Percentiles rank a stretch among this genome's conserved stretches.
These are phyloP conservation scores for Heliconius hewitsoni DNA, from an alignment of 1,140 invertebrate species.

Conservation along the genomic window DNA sequence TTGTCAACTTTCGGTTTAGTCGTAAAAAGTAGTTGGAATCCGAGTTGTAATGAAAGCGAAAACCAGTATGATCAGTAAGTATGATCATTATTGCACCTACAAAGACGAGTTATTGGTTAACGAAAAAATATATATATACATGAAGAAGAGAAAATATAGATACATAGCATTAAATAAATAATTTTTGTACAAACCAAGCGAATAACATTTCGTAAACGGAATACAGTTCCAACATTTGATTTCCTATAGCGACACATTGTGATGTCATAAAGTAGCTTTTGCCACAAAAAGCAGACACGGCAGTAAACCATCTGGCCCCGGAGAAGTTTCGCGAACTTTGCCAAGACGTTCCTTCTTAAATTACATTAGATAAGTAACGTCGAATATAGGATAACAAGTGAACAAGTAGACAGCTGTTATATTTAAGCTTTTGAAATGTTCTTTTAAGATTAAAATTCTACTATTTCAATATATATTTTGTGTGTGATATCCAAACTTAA, in stretches of 20 bases:
- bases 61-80: neutral
- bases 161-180: neutral
- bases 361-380: slow-evolving; percentile 30
- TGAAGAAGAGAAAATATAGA: neutral
- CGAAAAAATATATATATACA: neutral
- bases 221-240: slow-evolving; percentile 11
- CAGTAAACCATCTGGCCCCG: slow-evolving; percentile 43
- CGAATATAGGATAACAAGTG: neutral
- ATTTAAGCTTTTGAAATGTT: neutral
- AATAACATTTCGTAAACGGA: neutral
- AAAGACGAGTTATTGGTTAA: neutral
- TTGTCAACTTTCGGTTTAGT: too few relatives aligned
- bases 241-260: slow-evolving; percentile 39
- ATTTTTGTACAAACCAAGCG: neutral
- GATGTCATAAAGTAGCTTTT: slow-evolving; percentile 44
- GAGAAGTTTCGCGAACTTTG: slow-evolving; percentile 44
- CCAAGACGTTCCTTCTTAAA: slow-evolving; percentile 40
- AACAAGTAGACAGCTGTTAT: slow-evolving; percentile 9
- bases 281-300: slow-evolving; percentile 33
- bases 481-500: too few relatives aligned
- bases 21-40: too few relatives aligned
- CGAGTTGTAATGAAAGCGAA: neutral
- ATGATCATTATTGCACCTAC: neutral
- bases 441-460: neutral
- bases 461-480: neutral